A percentile compares a stretch with the other conserved stretches of the same genome.
Conservation (phyloP, 1,140 invertebrate species). For the Phymastichus coffea region DNA sequence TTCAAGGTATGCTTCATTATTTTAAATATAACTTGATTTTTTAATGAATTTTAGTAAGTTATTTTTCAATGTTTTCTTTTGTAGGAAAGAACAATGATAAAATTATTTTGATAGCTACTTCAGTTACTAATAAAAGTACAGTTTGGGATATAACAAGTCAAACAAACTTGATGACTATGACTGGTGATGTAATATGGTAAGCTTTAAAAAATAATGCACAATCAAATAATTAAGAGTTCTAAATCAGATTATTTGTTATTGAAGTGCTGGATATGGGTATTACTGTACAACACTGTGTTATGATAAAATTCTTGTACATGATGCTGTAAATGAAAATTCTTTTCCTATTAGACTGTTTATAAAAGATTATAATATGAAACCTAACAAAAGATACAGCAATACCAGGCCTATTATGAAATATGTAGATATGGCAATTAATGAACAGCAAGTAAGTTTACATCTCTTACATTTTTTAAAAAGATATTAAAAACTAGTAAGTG, state of each 20-base stretch:
- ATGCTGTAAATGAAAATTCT: not conserved
- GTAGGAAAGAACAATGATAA: conserved; percentile 6
- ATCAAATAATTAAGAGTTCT: not conserved
- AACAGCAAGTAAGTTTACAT: conserved; percentile 11
- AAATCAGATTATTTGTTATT: conserved; percentile 20
- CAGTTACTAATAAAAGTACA: conserved; percentile 17
- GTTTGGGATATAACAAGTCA: conserved; percentile 28
- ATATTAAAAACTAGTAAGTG: not conserved
- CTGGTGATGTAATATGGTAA: conserved; percentile 33
- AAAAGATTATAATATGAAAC: not conserved
- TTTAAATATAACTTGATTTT: not conserved
- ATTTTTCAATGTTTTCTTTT: not conserved
- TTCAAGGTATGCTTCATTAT: conserved; percentile 19
- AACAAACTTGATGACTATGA: conserved; percentile 6
- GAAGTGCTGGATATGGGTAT: conserved; percentile 33
- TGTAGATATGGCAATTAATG: conserved; percentile 15
- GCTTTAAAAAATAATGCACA: not conserved
- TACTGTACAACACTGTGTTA: conserved; percentile 13
- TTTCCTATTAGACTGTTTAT: conserved; percentile 12
- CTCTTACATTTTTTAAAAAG: no score
- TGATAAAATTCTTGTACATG: conserved; percentile 7
- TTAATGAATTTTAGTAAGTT: not conserved
- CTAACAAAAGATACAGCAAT: not conserved
- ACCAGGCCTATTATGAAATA: not conserved
- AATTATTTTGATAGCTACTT: conserved; percentile 22